Percentiles rank a stretch among this genome's conserved stretches.
Conservation (phyloP, 2,797 vertebrate species). For the Phoebastria nigripes region DNA sequence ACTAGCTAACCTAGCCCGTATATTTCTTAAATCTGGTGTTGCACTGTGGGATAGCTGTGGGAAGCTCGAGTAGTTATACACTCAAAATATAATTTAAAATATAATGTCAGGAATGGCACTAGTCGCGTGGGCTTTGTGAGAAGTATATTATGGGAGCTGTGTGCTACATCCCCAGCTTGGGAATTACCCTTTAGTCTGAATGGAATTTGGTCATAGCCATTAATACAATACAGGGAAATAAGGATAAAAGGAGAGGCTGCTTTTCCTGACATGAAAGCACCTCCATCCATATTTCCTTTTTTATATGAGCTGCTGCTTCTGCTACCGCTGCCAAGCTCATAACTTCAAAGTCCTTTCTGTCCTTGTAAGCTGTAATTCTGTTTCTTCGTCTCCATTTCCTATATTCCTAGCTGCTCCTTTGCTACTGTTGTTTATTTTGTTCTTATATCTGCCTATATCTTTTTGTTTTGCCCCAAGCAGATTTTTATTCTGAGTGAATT, state of each 20-base stretch:
- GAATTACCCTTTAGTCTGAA: neutral
- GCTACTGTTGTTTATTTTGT: neutral
- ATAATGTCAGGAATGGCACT: neutral
- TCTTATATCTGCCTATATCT: neutral
- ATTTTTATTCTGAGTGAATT: neutral
- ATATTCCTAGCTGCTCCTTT: neutral
- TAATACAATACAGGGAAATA: neutral
- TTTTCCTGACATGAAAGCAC: neutral
- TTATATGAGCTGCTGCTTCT: neutral
- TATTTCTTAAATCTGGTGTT: neutral
- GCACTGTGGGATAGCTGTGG: neutral
- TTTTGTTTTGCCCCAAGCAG: neutral
- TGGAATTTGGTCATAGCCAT: neutral
- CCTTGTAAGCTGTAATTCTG: neutral
- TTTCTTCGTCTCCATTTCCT: neutral
- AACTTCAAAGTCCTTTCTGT: neutral
- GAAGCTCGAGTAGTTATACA: neutral
- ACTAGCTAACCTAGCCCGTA: rapidly evolving
- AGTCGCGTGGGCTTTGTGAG: neutral
- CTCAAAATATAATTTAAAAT: neutral
- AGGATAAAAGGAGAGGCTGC: neutral
- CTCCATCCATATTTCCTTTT: neutral
- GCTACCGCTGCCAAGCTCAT: neutral
- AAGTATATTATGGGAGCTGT: neutral
- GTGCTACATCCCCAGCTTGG: neutral